phyloP scores from a whole-genome alignment of 2,113 vertebrate species.

The Tenrec ecaudatus region DNA sequence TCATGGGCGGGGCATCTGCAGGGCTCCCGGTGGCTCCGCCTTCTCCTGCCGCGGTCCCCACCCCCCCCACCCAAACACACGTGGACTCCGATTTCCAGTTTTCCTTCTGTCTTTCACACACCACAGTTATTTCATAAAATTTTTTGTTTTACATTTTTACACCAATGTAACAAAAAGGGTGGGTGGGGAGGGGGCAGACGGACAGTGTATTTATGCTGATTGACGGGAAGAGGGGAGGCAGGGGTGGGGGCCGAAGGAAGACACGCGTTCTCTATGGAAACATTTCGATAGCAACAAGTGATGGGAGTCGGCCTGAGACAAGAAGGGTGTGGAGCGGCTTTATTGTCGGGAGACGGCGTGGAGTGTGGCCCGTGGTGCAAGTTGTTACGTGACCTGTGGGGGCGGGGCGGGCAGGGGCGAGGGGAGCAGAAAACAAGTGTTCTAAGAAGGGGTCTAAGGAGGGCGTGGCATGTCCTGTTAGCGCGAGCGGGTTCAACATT shows the following conservation, averaged over 20 bases:
- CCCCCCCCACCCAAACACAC: conserved; percentile 84
- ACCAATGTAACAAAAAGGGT: conserved; percentile 89
- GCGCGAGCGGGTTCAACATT: conserved; percentile 88
- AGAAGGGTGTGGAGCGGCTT: conserved; percentile 85
- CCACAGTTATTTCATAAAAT: conserved; percentile 89
- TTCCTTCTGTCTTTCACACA: conserved; percentile 86
- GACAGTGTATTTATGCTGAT: conserved; percentile 80
- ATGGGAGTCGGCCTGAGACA: conserved; percentile 86
- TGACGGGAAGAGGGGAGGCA: conserved; percentile 49
- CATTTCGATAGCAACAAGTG: conserved; percentile 77
- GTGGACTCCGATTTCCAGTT: conserved; percentile 86
- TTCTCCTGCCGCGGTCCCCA: conserved; percentile 32
- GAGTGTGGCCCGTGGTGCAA: conserved; percentile 76
- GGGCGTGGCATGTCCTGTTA: conserved; percentile 84
- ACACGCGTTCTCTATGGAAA: conserved; percentile 81
- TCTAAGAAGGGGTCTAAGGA: conserved; percentile 87
- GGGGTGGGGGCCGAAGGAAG: neutral
- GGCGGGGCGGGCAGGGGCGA: neutral
- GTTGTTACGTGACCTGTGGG: conserved; percentile 76
- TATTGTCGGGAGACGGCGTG: conserved; percentile 85
- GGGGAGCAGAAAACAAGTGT: conserved; percentile 81
- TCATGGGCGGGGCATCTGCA: conserved; percentile 74
- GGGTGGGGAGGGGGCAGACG: conserved; percentile 73
- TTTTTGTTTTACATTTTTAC: conserved; percentile 91
- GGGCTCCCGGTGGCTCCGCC: conserved; percentile 54